These are phyloP conservation scores for Parnassius smintheus DNA, from an alignment of 2,888 invertebrate genomes.

Conservation along the genomic window DNA sequence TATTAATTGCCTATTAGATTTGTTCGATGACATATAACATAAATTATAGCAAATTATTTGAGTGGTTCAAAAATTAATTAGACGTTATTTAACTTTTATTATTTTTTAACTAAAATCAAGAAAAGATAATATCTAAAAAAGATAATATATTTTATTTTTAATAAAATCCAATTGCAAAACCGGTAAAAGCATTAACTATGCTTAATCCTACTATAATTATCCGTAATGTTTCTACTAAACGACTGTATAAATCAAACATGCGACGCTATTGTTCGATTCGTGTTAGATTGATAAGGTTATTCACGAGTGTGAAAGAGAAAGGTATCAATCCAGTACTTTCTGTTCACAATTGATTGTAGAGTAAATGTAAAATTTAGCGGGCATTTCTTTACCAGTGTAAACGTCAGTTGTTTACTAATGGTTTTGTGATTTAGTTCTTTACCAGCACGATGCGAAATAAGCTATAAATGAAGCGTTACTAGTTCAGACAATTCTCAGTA, in stretches of 20 bases:
- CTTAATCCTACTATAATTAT: slow-evolving; percentile 71
- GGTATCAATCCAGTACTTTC: slow-evolving; percentile 72
- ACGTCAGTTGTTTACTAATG: slow-evolving; percentile 25
- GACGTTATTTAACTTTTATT: too few species aligned
- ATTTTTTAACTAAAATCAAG: too few species aligned
- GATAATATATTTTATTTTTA: too few species aligned
- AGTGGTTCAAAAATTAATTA: too few species aligned
- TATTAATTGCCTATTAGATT: too few species aligned
- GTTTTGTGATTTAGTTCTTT: slow-evolving; percentile 22
- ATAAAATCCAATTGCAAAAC: slow-evolving; percentile 11
- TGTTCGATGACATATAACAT: too few species aligned
- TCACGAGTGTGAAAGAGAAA: slow-evolving; percentile 77
- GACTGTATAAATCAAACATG: slow-evolving; percentile 81
- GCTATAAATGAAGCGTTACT: slow-evolving; percentile 4
- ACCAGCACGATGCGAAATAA: slow-evolving; percentile 19
- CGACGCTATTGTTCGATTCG: slow-evolving; percentile 80
- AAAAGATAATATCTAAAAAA: too few species aligned
- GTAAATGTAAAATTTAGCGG: slow-evolving; percentile 34
- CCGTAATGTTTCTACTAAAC: slow-evolving; percentile 80
- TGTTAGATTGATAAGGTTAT: slow-evolving; percentile 80
- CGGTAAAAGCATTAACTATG: slow-evolving; percentile 57
- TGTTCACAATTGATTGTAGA: slow-evolving; percentile 68
- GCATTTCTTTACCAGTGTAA: slow-evolving; percentile 31
- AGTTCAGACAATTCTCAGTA: background rate
- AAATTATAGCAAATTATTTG: too few species aligned